These are phyloP conservation scores for Osmerus mordax DNA, from an alignment of 2,113 vertebrate species.

Conservation along the genomic window DNA sequence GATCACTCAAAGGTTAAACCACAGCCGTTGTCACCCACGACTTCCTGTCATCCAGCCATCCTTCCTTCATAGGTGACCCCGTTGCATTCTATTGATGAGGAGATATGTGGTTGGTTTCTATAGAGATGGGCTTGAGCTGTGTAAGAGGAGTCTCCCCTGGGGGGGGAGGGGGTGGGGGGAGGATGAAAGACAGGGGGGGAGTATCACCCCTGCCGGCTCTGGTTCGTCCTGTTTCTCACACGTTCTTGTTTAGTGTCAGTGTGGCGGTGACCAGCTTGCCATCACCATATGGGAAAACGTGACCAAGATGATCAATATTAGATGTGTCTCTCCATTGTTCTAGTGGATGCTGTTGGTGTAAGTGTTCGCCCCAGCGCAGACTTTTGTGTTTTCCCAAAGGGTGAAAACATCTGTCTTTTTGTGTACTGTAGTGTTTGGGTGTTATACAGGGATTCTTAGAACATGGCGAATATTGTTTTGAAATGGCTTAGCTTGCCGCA, in stretches of 20 bases:
- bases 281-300: constrained; percentile 36
- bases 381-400: no score
- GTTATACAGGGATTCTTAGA: no score
- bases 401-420: no score
- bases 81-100: constrained; percentile 40
- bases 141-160: constrained; percentile 63
- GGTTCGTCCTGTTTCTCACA: constrained; percentile 59
- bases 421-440: no score
- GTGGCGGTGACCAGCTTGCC: constrained; percentile 20
- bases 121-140: constrained; percentile 41
- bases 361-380: no score
- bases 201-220: constrained; percentile 31
- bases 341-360: not conserved
- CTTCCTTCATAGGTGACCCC: constrained; percentile 15
- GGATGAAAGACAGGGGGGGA: constrained; percentile 38
- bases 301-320: constrained; percentile 44
- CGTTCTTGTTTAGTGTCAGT: constrained; percentile 25
- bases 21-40: constrained; percentile 28
- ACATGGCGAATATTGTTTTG: no score
- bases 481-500: no score
- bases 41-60: constrained; percentile 30
- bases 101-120: constrained; percentile 45
- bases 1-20: constrained; percentile 26
- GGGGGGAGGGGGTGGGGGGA: constrained; percentile 38
- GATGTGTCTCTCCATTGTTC: constrained; percentile 25